Evolutionary conservation across 2,113 vertebrate genomes (phyloP).

Genomic region (Scalopus aquaticus): DNA sequence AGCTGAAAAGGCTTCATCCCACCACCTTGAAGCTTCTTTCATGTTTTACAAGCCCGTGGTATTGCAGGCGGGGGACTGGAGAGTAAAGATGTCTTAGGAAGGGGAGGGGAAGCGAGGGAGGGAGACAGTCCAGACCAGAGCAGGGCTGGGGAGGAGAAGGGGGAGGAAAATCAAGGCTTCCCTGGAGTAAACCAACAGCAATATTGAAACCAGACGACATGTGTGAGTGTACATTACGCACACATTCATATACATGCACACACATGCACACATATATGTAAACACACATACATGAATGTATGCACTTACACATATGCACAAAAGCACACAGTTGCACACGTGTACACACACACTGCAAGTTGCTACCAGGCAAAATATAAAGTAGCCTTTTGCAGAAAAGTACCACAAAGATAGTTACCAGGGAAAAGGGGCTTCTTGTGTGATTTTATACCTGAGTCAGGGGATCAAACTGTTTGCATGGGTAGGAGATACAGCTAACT

Average conservation of each 20-base stretch:
- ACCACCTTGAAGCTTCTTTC: not conserved
- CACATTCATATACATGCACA: too few relatives aligned
- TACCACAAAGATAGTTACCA: not conserved
- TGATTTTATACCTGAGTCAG: not conserved
- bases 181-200: not conserved
- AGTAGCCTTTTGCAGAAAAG: not conserved
- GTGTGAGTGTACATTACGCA: too few relatives aligned
- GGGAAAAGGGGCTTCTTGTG: not conserved
- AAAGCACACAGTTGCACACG: not conserved
- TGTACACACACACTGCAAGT: not conserved
- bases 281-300: not conserved
- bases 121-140: not conserved
- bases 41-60: rapidly evolving
- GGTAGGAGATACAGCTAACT: not conserved
- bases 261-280: not conserved
- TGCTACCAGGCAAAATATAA: not conserved
- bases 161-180: not conserved
- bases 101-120: too few relatives aligned
- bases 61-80: not conserved
- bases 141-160: not conserved
- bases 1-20: not conserved
- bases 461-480: not conserved
- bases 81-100: not conserved
- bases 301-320: not conserved
- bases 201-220: not conserved